phyloP scores from a whole-genome alignment of 2,888 invertebrate genomes.

The Dioctria rufipes region DNA sequence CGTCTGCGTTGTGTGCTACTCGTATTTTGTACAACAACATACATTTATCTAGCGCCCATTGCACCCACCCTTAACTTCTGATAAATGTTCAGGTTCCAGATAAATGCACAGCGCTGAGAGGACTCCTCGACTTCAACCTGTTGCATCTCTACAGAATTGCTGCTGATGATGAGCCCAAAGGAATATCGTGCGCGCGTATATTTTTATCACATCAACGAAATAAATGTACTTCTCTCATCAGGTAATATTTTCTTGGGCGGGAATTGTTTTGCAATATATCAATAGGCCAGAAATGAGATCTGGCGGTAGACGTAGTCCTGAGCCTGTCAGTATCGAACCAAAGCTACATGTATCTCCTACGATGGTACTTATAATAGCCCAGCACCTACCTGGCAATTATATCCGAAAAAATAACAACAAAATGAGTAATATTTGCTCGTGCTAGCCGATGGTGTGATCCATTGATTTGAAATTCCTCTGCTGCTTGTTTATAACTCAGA shows the following conservation, averaged over 20 bases:
- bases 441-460: slow-evolving; percentile 44
- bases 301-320: background rate
- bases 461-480: slow-evolving; percentile 22
- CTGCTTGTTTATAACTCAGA: slow-evolving; percentile 8
- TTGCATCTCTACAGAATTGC: background rate
- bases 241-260: background rate
- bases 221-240: background rate
- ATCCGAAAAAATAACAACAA: slow-evolving; percentile 23
- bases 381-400: slow-evolving; percentile 32
- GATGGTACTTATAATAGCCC: background rate
- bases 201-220: background rate
- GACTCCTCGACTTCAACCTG: background rate
- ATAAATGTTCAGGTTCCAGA: background rate
- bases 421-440: slow-evolving; percentile 45
- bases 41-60: background rate
- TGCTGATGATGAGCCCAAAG: background rate
- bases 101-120: background rate
- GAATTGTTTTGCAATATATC: slow-evolving; percentile 1
- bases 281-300: background rate
- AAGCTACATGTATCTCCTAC: slow-evolving; percentile 2
- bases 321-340: background rate
- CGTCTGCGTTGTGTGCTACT: background rate
- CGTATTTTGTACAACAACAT: background rate
- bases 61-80: background rate
- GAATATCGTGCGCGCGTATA: background rate